Conservation (phyloP, 35 echinoderm and acorn worm species). For the Holothuria glaberrima region DNA sequence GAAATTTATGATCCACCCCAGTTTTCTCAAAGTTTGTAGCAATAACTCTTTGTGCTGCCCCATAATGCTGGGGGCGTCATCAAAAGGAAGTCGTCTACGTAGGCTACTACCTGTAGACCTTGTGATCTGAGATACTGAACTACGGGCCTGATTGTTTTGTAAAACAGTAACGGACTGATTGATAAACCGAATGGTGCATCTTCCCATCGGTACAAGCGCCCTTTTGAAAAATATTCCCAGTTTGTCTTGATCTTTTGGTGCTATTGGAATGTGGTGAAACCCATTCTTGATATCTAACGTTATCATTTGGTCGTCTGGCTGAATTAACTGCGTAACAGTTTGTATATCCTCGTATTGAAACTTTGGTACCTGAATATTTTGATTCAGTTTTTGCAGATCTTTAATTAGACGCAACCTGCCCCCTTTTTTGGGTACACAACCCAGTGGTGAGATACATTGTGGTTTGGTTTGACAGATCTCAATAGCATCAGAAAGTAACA, state of each 20-base stretch:
- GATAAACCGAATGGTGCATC: conserved; percentile 12
- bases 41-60: conserved; percentile 14
- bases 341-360: conserved; percentile 52
- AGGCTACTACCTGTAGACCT: conserved; percentile 26
- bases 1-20: conserved; percentile 17
- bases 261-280: conserved; percentile 55
- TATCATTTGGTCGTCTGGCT: conserved; percentile 17
- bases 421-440: conserved; percentile 49
- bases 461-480: neutral
- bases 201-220: conserved; percentile 30
- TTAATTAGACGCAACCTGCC: conserved; percentile 35
- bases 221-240: conserved; percentile 23
- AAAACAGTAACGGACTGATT: conserved; percentile 18
- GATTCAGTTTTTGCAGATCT: conserved; percentile 43
- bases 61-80: neutral
- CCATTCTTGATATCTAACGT: conserved; percentile 48
- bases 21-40: conserved; percentile 6
- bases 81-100: conserved; percentile 50
- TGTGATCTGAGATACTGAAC: conserved; percentile 7
- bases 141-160: conserved; percentile 37
- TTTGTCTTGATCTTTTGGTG: neutral
- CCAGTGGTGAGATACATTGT: conserved; percentile 40
- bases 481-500: conserved; percentile 29
- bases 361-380: conserved; percentile 9
- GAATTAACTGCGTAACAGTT: conserved; percentile 34